Evolutionary conservation across 92 coral and sea anemone genomes (phyloP).

Genomic region (Parazoanthus darwini): DNA sequence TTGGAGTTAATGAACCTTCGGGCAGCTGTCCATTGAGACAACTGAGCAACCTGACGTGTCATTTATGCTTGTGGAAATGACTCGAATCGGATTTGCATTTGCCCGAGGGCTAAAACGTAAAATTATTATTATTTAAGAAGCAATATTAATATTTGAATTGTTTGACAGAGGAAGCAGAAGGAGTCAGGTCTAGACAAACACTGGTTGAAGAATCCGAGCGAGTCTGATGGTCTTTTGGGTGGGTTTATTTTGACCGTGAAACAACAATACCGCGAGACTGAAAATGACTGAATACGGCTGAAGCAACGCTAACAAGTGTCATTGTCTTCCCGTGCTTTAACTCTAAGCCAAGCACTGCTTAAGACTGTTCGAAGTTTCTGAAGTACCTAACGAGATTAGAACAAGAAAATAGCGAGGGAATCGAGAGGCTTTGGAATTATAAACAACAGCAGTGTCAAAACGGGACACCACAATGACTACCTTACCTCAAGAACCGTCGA

Average conservation of each 20-base stretch:
- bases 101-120: not conserved
- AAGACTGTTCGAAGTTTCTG: not conserved
- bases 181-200: not conserved
- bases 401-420: not conserved
- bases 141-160: not conserved
- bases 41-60: not conserved
- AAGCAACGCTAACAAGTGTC: too few species aligned
- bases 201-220: not conserved
- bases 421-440: not conserved
- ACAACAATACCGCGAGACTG: not conserved
- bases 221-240: not conserved
- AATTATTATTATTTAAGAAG: not conserved
- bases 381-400: not conserved
- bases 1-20: not conserved
- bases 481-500: constrained; percentile 3
- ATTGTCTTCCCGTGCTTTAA: not conserved
- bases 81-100: not conserved
- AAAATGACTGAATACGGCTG: not conserved
- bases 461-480: not conserved
- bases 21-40: not conserved
- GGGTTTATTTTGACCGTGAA: not conserved
- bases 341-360: not conserved
- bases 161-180: not conserved
- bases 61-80: not conserved
- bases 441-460: not conserved